These are phyloP conservation scores for Poecile atricapillus DNA, from an alignment of 2,113 vertebrate genomes.

Conservation along the genomic window DNA sequence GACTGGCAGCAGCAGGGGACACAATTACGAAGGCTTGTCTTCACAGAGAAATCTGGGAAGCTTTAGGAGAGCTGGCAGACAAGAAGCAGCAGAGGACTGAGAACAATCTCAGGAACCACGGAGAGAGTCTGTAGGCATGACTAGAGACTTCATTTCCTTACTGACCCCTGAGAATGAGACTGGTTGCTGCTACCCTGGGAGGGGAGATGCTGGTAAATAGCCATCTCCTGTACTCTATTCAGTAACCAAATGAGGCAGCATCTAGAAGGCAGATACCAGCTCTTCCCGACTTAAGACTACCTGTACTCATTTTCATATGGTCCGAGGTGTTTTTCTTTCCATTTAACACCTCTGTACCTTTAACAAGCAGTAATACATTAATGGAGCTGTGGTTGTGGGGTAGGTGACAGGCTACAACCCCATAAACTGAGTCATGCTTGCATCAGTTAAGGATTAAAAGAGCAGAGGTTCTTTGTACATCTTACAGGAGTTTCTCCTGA, in stretches of 20 bases:
- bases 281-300: accelerated
- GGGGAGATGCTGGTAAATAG: background rate
- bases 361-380: background rate
- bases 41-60: background rate
- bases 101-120: background rate
- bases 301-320: background rate
- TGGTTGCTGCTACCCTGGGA: background rate
- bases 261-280: background rate
- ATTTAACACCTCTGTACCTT: background rate
- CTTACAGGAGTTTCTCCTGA: background rate
- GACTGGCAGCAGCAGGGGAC: background rate
- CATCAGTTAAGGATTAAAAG: background rate
- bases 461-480: background rate
- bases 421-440: background rate
- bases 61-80: background rate
- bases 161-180: background rate
- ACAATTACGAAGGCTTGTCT: background rate
- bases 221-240: background rate
- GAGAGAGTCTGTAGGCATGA: background rate
- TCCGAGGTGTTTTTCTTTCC: background rate
- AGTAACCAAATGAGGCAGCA: background rate
- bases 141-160: background rate
- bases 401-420: background rate
- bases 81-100: background rate
- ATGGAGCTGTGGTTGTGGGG: background rate